Evolutionary conservation across 2,888 invertebrate species (phyloP).

Genomic region (Drosophila neoperkinsi): DNA sequence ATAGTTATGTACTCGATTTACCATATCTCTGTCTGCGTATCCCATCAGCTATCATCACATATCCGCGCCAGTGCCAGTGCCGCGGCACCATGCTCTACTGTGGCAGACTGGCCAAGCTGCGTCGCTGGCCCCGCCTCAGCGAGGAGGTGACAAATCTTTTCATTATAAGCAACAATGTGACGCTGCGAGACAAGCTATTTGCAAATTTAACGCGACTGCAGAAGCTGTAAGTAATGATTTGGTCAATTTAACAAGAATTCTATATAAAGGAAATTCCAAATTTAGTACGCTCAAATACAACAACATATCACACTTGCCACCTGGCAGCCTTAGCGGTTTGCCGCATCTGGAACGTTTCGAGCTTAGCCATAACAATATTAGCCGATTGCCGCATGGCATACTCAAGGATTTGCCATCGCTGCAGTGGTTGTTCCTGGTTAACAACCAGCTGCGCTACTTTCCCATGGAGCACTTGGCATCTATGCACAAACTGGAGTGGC

Average conservation of each 20-base stretch:
- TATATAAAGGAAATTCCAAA: constrained; percentile 3
- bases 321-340: constrained; percentile 78
- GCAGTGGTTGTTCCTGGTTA: constrained; percentile 85
- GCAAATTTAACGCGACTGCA: constrained; percentile 67
- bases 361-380: constrained; percentile 81
- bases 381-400: constrained; percentile 82
- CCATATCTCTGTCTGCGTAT: neutral
- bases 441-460: constrained; percentile 85
- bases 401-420: constrained; percentile 85
- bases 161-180: constrained; percentile 81
- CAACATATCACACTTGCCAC: constrained; percentile 83
- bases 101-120: constrained; percentile 71
- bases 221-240: constrained; percentile 74
- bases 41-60: constrained; percentile 81
- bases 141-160: constrained; percentile 81
- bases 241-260: neutral
- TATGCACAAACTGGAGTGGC: constrained; percentile 84
- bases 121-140: constrained; percentile 73
- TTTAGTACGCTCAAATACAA: constrained; percentile 82
- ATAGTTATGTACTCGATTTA: neutral
- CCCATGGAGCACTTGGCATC: constrained; percentile 85
- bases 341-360: constrained; percentile 78
- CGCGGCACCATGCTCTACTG: constrained; percentile 75
- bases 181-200: constrained; percentile 76
- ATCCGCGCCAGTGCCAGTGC: constrained; percentile 82